These are phyloP conservation scores for Cyrtorhinus lividipennis DNA, from an alignment of 1,140 invertebrate genomes.

Conservation along the genomic window DNA sequence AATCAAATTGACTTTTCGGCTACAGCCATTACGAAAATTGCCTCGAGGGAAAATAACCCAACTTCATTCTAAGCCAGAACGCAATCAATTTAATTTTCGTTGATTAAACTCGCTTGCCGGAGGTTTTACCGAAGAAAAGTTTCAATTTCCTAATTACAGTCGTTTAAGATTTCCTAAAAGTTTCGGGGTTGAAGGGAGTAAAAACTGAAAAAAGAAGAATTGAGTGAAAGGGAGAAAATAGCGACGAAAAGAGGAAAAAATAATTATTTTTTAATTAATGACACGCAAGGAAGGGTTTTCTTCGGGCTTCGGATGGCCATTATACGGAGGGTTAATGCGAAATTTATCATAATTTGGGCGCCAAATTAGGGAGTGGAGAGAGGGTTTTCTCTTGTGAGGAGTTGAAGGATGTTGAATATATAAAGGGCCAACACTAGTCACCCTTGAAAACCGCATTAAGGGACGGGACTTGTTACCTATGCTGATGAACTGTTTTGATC, in stretches of 20 bases:
- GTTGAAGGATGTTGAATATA: neutral
- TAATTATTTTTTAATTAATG: slow-evolving; percentile 17
- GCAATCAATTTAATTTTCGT: neutral
- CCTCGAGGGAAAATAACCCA: too few relatives aligned
- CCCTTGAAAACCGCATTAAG: neutral
- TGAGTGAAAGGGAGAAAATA: neutral
- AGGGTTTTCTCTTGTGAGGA: neutral
- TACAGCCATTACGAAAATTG: too few relatives aligned
- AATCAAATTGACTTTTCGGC: too few relatives aligned
- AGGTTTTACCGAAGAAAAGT: neutral
- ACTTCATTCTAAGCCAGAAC: too few relatives aligned
- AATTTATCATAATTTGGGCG: slow-evolving; percentile 16
- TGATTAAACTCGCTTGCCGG: neutral
- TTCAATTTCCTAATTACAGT: slow-evolving; percentile 16
- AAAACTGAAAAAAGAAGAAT: neutral
- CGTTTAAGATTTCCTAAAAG: slow-evolving; percentile 14
- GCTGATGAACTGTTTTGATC: slow-evolving; percentile 15
- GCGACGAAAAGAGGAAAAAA: neutral
- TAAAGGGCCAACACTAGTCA: slow-evolving; percentile 8
- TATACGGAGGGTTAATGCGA: slow-evolving; percentile 13
- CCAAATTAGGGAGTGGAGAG: slow-evolving; percentile 1
- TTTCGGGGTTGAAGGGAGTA: neutral
- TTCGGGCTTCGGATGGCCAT: slow-evolving; percentile 9
- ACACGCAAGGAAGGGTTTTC: slow-evolving; percentile 5
- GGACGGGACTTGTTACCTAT: slow-evolving; percentile 13